A percentile compares a stretch with the other conserved stretches of the same genome.
Conservation (phyloP, 2,113 vertebrate genomes). For the Clinocottus analis region DNA sequence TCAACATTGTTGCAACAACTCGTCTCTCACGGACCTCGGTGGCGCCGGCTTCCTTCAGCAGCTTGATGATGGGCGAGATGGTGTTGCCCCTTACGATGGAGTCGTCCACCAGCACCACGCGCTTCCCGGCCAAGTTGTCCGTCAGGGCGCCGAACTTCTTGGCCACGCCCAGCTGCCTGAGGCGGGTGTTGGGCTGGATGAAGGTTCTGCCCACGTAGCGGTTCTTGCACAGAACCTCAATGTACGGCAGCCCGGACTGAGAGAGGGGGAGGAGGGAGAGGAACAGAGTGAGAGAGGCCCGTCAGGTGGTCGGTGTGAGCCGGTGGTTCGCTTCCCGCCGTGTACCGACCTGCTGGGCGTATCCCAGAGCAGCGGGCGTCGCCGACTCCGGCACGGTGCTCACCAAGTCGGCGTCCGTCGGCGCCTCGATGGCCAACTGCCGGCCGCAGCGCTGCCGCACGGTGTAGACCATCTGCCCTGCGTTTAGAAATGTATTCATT, state of each 20-base stretch:
- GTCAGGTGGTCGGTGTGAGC: not conserved
- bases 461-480: constrained; percentile 99
- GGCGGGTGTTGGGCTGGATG: constrained; percentile 97
- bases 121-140: constrained; percentile 96
- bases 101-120: constrained; percentile 95
- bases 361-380: constrained; percentile 96
- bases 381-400: constrained; percentile 99
- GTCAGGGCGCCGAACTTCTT: constrained; percentile 98
- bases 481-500: too few species aligned
- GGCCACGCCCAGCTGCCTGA: constrained; percentile 96
- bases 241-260: constrained; percentile 92
- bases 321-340: not conserved
- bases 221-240: constrained; percentile 98
- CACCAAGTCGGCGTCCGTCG: constrained; percentile 94
- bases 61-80: constrained; percentile 97
- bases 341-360: constrained; percentile 89
- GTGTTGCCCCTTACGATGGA: constrained; percentile 99
- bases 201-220: constrained; percentile 97
- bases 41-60: constrained; percentile 96
- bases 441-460: constrained; percentile 94
- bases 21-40: constrained; percentile 87
- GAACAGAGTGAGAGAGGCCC: not conserved
- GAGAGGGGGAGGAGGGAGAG: constrained; percentile 14
- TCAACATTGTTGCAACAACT: too few species aligned
- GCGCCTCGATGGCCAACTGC: constrained; percentile 94